phyloP scores from a whole-genome alignment of 2,113 vertebrate genomes.

The Phalacrocorax pelagicus region DNA sequence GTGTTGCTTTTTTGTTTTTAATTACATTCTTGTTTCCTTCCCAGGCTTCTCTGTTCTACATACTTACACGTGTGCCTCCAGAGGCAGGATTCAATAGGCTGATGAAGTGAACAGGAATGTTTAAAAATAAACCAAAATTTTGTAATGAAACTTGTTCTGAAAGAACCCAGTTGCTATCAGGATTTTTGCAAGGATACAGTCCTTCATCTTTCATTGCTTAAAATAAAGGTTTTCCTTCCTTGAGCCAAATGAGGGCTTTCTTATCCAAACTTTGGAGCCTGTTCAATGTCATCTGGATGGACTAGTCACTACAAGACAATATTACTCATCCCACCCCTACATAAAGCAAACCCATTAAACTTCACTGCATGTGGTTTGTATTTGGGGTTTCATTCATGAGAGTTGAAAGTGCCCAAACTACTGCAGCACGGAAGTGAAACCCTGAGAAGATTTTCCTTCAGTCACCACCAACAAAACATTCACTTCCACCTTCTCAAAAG shows the following conservation, averaged over 20 bases:
- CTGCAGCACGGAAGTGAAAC: not conserved
- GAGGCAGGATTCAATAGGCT: slow-evolving; percentile 42
- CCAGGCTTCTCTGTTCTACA: slow-evolving; percentile 54
- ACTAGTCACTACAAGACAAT: slow-evolving; percentile 24
- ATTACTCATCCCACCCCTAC: slow-evolving; percentile 7
- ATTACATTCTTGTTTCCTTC: slow-evolving; percentile 65
- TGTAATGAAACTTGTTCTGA: not conserved
- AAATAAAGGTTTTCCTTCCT: slow-evolving; percentile 32
- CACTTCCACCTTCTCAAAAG: not conserved
- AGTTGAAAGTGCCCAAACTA: slow-evolving; percentile 15
- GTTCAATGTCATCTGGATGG: not conserved
- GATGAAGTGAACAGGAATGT: slow-evolving; percentile 25
- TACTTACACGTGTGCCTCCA: slow-evolving; percentile 9
- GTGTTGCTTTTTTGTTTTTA: slow-evolving; percentile 67
- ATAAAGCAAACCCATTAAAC: slow-evolving; percentile 34
- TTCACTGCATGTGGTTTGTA: slow-evolving; percentile 34
- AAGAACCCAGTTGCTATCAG: slow-evolving; percentile 1
- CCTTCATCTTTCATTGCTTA: not conserved
- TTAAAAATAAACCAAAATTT: slow-evolving; percentile 53
- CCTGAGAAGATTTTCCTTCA: not conserved
- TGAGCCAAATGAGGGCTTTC: slow-evolving; percentile 7
- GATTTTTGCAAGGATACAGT: not conserved
- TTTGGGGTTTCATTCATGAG: slow-evolving; percentile 37
- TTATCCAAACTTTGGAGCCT: slow-evolving; percentile 22
- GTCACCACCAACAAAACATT: not conserved